Base-by-base conservation (phyloP, 2,888 invertebrate genomes). In the Limenitis camilla region DNA sequence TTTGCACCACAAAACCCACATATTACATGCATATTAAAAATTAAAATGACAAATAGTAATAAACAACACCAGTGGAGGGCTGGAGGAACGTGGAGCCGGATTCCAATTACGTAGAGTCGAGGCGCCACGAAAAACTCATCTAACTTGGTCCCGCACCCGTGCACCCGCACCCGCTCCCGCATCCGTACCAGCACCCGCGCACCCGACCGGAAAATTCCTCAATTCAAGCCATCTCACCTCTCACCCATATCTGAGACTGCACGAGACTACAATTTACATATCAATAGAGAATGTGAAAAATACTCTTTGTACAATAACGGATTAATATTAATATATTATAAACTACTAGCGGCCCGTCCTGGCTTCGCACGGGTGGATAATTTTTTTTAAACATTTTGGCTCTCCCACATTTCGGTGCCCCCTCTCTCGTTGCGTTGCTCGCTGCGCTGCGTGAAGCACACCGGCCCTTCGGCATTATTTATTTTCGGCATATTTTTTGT, bases 81-180 rank as follows among this genome's bases (percentile, higher is more conserved):
- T 40, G 35, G 29, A 53, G 44, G 44, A 44, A 45, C 44, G 47
- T 36, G 47, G 36, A 32, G 19, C 40, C 32, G 39, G 72, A 65
- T 71, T 66, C 72, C 72, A 78, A 78, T 77, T 76, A 78, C 71
- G 67, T 71, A 60, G 66, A 62, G 60, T 59, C 57, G 57, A 66
- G 66, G 66, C 50, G 65, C 67, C 65, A 64, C 69, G 68, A 70
- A 78, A 76, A 80, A 76, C 78, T 77, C 78, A 78, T 78, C 76
- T 76, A 78, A 79, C 76, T 78, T 78, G 66, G 53, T 56, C 55
- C 56, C 58, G 58, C 61, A 62, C 56, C 60, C 31, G 40, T 40
- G 33, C 32, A 31, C 36, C 19, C 19, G 33, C 32, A 31, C 36
- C 19, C 19, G 19, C 19, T 19, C 19, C 19, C 19, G 19, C 19